Base-by-base conservation (phyloP, 2,888 invertebrate species). In the Masnerella sp. region DNA sequence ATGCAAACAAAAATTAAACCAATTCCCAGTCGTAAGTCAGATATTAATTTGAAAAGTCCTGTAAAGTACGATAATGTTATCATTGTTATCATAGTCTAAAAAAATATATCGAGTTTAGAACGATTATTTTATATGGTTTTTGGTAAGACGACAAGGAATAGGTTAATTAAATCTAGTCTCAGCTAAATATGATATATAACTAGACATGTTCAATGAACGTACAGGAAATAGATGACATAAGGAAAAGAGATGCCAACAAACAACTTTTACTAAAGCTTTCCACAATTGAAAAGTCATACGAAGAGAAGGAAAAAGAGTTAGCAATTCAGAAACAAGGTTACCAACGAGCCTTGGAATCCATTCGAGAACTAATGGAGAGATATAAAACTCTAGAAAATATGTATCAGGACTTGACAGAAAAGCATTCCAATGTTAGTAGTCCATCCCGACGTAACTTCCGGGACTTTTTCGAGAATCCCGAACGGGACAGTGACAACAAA, bases 241-340 rank as follows among this genome's bases (percentile, higher is more conserved):
- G n/a, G n/a, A n/a, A n/a, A n/a, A n/a, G n/a, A n/a, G 25, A 25
- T 25, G 7, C 25, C 74, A 85, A 81, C 32, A 86, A 84, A 22
- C 85, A 87, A 42, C 65, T 87, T 28, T 80, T 81, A 5, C 15
- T 85, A 5, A 85, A 86, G 47, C 28, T 86, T 15, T 84, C 82
- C 18, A 85, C 79, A 32, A 70, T 79, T 1, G 83, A 86, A 54
- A 83, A 85, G 52, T 75, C 80, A 0, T 70, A 72, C 0, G 82
- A 85, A 7, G 70, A 72, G 1, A 78, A 75, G 1, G 83, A 85
- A 5, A 77, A 81, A 89, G 90, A 88, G 90, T 91, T 51, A 11
- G 22, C 56, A 1, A n/a, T 9, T 5, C 56, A 34, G 17, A 62
- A 58, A 17, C 22, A 54, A 2, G 14, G 30, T n/a, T 61, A 34